phyloP scores from a whole-genome alignment of 92 coral and sea anemone genomes.

The Bergia sp. region DNA sequence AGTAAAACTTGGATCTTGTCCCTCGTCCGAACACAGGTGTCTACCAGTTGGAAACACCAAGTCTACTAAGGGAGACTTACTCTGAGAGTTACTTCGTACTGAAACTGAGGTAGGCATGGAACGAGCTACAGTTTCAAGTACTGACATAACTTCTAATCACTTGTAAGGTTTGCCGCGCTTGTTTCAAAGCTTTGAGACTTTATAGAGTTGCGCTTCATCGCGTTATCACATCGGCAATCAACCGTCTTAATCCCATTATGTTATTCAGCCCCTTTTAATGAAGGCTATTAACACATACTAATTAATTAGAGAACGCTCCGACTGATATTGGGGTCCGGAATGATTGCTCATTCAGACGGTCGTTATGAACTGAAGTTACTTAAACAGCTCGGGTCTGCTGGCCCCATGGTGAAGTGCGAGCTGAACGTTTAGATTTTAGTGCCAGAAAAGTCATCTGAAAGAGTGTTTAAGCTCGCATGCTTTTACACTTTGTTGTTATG shows the following conservation, averaged over 20 bases:
- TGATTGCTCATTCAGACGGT: neutral
- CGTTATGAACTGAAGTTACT: neutral
- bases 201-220: slow-evolving; percentile 44
- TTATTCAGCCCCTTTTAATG: slow-evolving; percentile 61
- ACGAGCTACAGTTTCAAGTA: neutral
- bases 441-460: slow-evolving; percentile 31
- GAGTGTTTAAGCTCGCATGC: slow-evolving; percentile 28
- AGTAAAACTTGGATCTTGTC: neutral
- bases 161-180: slow-evolving; percentile 20
- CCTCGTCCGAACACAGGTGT: slow-evolving; percentile 1
- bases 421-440: neutral
- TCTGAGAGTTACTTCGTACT: neutral
- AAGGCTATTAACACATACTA: slow-evolving; percentile 78
- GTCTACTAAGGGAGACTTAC: neutral
- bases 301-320: slow-evolving; percentile 51
- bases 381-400: neutral
- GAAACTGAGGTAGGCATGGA: slow-evolving; percentile 18
- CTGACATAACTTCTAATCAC: slow-evolving; percentile 35
- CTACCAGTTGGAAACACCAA: slow-evolving; percentile 15
- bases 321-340: slow-evolving; percentile 15
- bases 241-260: slow-evolving; percentile 74
- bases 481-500: slow-evolving; percentile 5
- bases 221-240: slow-evolving; percentile 68
- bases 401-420: neutral
- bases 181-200: slow-evolving; percentile 23